A percentile compares a stretch with the other conserved stretches of the same genome.
Conservation (phyloP, 37 sponge, comb jelly and placozoan genomes). For the Agelas oroides region DNA sequence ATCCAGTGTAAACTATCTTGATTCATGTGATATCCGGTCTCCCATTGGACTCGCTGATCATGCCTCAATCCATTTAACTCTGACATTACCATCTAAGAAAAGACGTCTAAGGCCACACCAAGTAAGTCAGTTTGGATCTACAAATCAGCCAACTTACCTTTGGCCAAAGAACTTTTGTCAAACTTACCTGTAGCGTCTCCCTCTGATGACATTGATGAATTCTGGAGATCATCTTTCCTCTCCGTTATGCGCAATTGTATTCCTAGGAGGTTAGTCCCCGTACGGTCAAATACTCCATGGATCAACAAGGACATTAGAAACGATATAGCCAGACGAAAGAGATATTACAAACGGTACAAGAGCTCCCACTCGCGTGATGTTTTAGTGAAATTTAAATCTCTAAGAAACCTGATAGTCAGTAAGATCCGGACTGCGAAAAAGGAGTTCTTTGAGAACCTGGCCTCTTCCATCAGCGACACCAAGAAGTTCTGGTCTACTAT, state of each 20-base stretch:
- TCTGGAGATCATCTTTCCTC: background rate
- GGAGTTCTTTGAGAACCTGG: background rate
- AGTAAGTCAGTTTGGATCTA: background rate
- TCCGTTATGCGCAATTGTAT: background rate
- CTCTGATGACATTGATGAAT: background rate
- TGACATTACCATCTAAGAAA: background rate
- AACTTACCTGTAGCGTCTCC: background rate
- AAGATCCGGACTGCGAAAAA: background rate
- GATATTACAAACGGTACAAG: background rate
- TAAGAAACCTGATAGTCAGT: background rate
- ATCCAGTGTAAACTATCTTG: background rate
- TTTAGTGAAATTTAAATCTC: background rate
- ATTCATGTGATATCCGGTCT: background rate
- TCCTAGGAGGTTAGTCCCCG: background rate
- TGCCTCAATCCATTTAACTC: background rate
- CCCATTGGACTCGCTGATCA: slow-evolving; percentile 1
- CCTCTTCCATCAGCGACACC: background rate
- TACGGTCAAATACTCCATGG: background rate
- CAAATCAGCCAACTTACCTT: background rate
- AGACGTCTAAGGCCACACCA: background rate
- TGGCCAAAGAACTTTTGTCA: background rate
- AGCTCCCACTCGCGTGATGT: background rate
- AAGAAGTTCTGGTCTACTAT: background rate
- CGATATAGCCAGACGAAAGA: background rate
- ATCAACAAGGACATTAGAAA: background rate